Base-by-base conservation (phyloP, 2,888 invertebrate species). In the Drosophila longiperda region DNA sequence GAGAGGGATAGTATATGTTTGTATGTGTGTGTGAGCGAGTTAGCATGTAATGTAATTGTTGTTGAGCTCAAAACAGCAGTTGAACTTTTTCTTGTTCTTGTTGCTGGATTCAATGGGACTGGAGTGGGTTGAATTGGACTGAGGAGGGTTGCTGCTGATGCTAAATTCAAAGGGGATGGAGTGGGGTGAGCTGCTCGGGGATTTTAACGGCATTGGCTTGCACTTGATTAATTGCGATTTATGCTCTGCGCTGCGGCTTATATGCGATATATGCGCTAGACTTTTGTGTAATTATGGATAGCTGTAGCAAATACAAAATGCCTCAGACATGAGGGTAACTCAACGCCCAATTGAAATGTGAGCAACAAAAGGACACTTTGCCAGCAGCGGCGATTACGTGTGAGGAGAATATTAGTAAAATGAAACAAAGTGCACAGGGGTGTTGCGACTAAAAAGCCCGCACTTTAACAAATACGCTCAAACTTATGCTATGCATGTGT, bases 191-290 rank as follows among this genome's bases (percentile, higher is more conserved):
- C 45, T 64, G 75, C 20, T 61, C 50, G 36, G 77, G 61, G 78
- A 78, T 63, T 82, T 45, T 64, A 78, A 78, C 76, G 83, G 84
- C 82, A 86, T 89, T 87, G 87, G 85, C 89, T 87, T 87, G 87
- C 89, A 87, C 89, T 89, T 87, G 87, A 87, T 87, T 89, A 87
- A 87, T 87, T 87, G 87, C 89, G 87, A 87, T 86, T 86, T 86
- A 88, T 84, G 83, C 82, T 82, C 74, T 70, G 86, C 64, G 68
- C 73, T 84, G 82, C 77, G 74, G 82, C 85, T 84, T 86, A 86
- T 83, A 83, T 73, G 85, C 78, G 75, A 73, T 83, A 82, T 85
- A 77, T 81, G 71, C 66, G 71, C 70, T 65, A 68, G 77, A 79
- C 34, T 76, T 60, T 79, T 80, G 68, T 83, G 82, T 85, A 87